Percentiles rank a stretch among this genome's conserved stretches.
Evolutionary conservation across 2,888 invertebrate species (phyloP).

Genomic region (Miltochrista miniata): DNA sequence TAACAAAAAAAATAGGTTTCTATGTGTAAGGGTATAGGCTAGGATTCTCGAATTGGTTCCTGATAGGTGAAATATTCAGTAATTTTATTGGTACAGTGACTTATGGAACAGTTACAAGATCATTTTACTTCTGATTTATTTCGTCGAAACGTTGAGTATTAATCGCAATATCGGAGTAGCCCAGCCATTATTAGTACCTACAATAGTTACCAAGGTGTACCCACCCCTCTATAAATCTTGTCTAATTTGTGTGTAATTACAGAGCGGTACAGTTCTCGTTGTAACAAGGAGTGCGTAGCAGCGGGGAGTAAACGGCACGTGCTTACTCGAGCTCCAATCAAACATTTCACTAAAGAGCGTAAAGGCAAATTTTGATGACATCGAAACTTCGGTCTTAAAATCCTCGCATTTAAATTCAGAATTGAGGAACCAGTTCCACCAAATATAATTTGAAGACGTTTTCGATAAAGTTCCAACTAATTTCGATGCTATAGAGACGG

Average conservation of each 20-base stretch:
- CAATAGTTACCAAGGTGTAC: constrained; percentile 82
- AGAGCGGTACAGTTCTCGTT: constrained; percentile 77
- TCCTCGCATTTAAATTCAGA: constrained; percentile 8
- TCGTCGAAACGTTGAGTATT: constrained; percentile 62
- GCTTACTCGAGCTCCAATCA: constrained; percentile 70
- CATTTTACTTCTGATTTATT: constrained; percentile 40
- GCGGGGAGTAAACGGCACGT: constrained; percentile 79
- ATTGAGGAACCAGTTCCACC: constrained; percentile 17
- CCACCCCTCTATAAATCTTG: constrained; percentile 83
- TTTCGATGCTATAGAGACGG: constrained; percentile 53
- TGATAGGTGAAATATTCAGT: no score
- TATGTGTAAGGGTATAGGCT: no score
- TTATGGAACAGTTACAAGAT: background rate
- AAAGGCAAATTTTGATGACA: constrained; percentile 25
- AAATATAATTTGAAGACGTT: constrained; percentile 52
- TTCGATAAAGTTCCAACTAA: constrained; percentile 44
- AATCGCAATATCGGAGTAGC: constrained; percentile 78
- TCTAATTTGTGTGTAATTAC: constrained; percentile 84
- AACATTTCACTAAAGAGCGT: constrained; percentile 34
- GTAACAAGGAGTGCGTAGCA: constrained; percentile 81
- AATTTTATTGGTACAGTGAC: no score
- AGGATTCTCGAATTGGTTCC: no score
- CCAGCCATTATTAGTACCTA: constrained; percentile 81
- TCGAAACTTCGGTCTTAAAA: constrained; percentile 35
- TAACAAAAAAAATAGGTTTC: no score